Base-by-base conservation (phyloP, 2,113 vertebrate species). In the Argyrosomus japonicus region DNA sequence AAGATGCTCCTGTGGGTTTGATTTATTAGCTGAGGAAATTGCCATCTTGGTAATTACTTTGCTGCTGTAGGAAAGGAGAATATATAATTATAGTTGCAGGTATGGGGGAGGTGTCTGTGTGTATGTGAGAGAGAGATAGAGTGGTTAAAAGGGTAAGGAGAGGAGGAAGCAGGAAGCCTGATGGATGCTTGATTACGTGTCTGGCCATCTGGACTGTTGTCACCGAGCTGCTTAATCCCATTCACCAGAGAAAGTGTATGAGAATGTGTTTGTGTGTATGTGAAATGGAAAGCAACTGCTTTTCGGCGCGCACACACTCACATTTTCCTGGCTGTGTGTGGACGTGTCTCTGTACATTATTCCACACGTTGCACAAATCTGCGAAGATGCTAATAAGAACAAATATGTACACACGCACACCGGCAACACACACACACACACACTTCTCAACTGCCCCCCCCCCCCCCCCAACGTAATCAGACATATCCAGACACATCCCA, bases 121-220 rank as follows among this genome's bases (percentile, higher is more conserved):
- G 82, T 75, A 21, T 85, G 86, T 80, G 82, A 54, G 75, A 87
- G 81, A 87, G 85, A 86, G 82, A 84, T 17, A 77, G 68, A 70
- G 79, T 84, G 84, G 86, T 77, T 83, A 76, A 87, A 89, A 90
- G 70, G 84, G 69, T 85, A 86, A 85, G 78, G 79, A 87, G 88
- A 90, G 84, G 80, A 91, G 85, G 85, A 92, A 90, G 84, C 87
- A 82, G 87, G 84, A 84, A 71, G 84, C 64, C 88, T 93, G 92
- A 91, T 93, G 83, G 90, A 91, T 87, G 88, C 89, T 86, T 88
- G 89, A 91, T 92, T 94, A 90, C 76, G 83, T 88, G 87, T 89
- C 92, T 93, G 90, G 89, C 94, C 94, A 94, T 94, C 94, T 94
- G 94, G 93, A 89, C 91, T 54, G 88, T 86, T 93, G 92, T 93